Conservation (phyloP, 2,113 vertebrate species). For the Elgaria multicarinata region DNA sequence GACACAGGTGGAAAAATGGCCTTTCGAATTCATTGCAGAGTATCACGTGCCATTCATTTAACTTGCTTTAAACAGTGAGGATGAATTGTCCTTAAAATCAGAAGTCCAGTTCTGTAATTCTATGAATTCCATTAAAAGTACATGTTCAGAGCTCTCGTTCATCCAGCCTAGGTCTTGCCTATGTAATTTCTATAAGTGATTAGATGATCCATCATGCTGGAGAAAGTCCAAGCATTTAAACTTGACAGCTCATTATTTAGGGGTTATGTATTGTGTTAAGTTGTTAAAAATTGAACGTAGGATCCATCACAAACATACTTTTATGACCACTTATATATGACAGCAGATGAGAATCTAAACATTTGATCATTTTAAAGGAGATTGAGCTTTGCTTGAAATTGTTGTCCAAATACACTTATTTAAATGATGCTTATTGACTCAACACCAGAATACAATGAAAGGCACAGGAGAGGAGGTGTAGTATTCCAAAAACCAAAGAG, state of each 20-base stretch:
- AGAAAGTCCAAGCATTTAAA: conserved; percentile 46
- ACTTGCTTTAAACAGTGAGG: background rate
- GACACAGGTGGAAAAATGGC: too few species aligned
- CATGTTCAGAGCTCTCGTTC: conserved; percentile 38
- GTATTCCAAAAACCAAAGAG: background rate
- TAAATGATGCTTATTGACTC: background rate
- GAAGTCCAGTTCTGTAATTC: conserved; percentile 33
- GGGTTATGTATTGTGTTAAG: conserved; percentile 58
- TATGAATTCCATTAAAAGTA: conserved; percentile 52
- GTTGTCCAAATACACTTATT: background rate
- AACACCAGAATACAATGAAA: background rate
- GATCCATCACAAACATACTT: conserved; percentile 8
- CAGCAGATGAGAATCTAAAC: background rate
- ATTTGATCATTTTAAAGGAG: conserved; percentile 12
- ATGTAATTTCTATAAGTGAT: conserved; percentile 52
- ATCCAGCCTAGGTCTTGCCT: conserved; percentile 42
- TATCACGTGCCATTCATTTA: background rate
- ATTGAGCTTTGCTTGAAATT: background rate
- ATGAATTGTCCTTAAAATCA: background rate
- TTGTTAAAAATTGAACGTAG: conserved; percentile 43
- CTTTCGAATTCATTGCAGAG: background rate
- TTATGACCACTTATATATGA: background rate
- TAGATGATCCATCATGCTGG: conserved; percentile 57
- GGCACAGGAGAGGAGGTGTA: background rate
- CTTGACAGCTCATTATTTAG: conserved; percentile 61